phyloP scores from a whole-genome alignment of 2,797 vertebrate species.

The Rhynchonycteris naso region DNA sequence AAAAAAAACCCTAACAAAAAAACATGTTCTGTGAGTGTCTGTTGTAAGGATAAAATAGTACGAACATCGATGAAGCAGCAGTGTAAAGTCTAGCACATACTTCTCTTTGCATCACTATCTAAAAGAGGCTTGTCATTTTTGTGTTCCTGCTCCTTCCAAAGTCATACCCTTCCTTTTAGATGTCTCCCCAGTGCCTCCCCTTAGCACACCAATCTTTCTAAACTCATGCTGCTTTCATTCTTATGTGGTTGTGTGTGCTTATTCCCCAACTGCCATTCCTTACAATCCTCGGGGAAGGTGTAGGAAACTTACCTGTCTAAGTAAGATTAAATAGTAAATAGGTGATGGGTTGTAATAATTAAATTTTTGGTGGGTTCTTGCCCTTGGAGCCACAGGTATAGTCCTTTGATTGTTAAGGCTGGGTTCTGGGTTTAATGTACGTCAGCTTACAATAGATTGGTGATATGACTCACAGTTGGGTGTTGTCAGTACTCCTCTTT shows the following conservation, averaged over 20 bases:
- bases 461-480: background rate
- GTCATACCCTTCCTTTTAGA: background rate
- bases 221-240: background rate
- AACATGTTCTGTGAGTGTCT: background rate
- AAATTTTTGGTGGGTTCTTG: background rate
- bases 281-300: background rate
- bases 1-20: no score
- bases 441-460: background rate
- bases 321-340: background rate
- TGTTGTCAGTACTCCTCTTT: background rate
- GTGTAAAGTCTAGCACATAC: background rate
- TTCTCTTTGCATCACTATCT: background rate
- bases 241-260: background rate
- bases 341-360: background rate
- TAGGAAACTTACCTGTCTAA: background rate
- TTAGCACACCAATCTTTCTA: background rate
- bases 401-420: background rate
- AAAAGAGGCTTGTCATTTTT: background rate
- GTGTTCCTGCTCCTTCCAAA: background rate
- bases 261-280: background rate
- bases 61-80: background rate
- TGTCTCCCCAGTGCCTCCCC: background rate
- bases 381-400: background rate
- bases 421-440: background rate
- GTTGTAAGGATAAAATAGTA: background rate